Base-by-base conservation (phyloP, 2,797 vertebrate genomes). In the Sciurus carolinensis region DNA sequence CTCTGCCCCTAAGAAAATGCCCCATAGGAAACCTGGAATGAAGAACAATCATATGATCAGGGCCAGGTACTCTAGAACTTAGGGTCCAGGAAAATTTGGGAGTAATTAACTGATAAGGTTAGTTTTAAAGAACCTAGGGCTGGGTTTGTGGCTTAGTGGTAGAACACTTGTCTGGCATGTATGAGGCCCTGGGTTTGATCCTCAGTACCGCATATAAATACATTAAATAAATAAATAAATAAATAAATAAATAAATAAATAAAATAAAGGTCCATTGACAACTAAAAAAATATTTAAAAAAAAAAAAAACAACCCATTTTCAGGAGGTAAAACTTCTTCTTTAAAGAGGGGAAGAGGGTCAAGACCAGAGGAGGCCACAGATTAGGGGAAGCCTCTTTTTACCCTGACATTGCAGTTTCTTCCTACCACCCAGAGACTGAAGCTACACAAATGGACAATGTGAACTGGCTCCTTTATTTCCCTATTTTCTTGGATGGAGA, bases 251-350 rank as follows among this genome's bases (percentile, higher is more conserved):
- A 39, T 39, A 39, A 39, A 39, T 39, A 39, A 39, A 39, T 39
- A 39, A 39, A 39, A 39, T 39, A 39, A 39, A 39, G 39, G 39
- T 39, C 39, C 39, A 39, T 39, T 39, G 39, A 39, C 39, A 39
- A 39, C 39, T 39, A 39, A 39, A 39, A 39, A 39, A 39, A 39
- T 39, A 39, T 39, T 39, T 39, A n/a, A n/a, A n/a, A n/a, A n/a
- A n/a, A n/a, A 39, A 39, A 71, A 88, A 97, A 88, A 36, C 15
- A 94, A 84, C 26, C 30, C 59, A 72, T 54, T 30, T 82, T 86
- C 33, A 76, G 28, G 52, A 83, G 17, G 52, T 47, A 81, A 76
- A 66, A 42, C 73, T 82, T 91, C 39, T 10, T 12, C 86, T 71
- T 96, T 93, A 81, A 59, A 28, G n/a, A 80, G 30, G 44, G 67